Evolutionary conservation across 2,113 vertebrate species (phyloP).

Genomic region (Dasyurus viverrinus): DNA sequence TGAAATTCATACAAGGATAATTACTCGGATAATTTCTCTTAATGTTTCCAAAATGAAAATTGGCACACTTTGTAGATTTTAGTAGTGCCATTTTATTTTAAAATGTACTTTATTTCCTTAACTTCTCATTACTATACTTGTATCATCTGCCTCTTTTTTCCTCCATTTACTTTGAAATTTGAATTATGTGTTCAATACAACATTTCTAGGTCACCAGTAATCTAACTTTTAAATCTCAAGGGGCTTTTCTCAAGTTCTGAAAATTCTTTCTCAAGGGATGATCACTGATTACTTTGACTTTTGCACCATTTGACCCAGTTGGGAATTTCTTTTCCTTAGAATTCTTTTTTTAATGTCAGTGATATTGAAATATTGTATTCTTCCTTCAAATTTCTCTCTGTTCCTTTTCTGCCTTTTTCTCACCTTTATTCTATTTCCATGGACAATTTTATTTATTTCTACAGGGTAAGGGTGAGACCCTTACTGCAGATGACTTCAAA

Average conservation of each 20-base stretch:
- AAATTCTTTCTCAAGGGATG: neutral
- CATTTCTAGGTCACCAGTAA: neutral
- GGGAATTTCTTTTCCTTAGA: neutral
- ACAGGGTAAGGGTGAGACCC: neutral
- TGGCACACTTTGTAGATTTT: neutral
- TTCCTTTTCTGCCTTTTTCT: neutral
- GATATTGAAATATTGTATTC: neutral
- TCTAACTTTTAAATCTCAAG: neutral
- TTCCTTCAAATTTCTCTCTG: neutral
- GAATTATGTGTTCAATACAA: neutral
- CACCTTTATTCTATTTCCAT: neutral
- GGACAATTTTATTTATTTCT: neutral
- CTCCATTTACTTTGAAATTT: neutral
- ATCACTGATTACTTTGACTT: neutral
- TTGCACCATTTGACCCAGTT: neutral
- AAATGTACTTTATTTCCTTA: neutral
- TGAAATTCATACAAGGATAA: neutral
- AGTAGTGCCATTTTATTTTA: neutral
- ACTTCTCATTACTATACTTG: neutral
- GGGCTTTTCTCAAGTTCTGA: neutral
- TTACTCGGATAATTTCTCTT: neutral
- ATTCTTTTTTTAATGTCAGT: neutral
- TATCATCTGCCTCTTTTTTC: neutral
- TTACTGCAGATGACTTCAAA: neutral
- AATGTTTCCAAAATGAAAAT: neutral